phyloP scores from a whole-genome alignment of 2,888 invertebrate species.

The Psococerastis gibbosa region DNA sequence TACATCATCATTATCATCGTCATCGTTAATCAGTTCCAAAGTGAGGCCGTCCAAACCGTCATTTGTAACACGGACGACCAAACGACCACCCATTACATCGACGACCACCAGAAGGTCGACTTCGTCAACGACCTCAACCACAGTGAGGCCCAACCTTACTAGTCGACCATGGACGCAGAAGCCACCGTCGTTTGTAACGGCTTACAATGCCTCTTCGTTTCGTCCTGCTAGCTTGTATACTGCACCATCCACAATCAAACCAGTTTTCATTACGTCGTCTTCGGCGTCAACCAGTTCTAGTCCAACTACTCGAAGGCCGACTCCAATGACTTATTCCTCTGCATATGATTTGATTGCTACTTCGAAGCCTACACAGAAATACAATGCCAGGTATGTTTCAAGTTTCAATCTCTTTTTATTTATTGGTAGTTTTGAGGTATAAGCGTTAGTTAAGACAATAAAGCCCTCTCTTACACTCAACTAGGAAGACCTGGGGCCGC shows the following conservation, averaged over 20 bases:
- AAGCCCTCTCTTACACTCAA: too few relatives aligned
- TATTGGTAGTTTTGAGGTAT: too few relatives aligned
- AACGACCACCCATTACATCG: slow-evolving; percentile 11
- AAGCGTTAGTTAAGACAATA: too few relatives aligned
- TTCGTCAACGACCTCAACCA: slow-evolving; percentile 9
- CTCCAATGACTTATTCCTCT: slow-evolving; percentile 1
- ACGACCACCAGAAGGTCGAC: slow-evolving; percentile 6
- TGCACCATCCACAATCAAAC: not conserved
- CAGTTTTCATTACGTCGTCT: not conserved
- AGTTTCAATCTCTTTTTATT: not conserved
- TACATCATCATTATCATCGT: slow-evolving; percentile 8
- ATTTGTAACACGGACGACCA: slow-evolving; percentile 7
- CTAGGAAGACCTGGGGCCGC: too few relatives aligned
- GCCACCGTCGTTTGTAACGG: slow-evolving; percentile 3
- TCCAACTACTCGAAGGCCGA: not conserved
- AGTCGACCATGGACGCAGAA: slow-evolving; percentile 5
- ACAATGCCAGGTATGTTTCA: not conserved
- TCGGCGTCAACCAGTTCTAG: slow-evolving; percentile 1
- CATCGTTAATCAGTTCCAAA: slow-evolving; percentile 6
- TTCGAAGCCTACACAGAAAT: slow-evolving; percentile 1
- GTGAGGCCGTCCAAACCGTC: slow-evolving; percentile 8
- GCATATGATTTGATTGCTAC: slow-evolving; percentile 7
- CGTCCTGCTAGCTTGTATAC: not conserved
- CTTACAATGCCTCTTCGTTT: not conserved
- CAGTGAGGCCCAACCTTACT: not conserved